Evolutionary conservation across 2,888 invertebrate genomes (phyloP).

Genomic region (Tineola bisselliella): DNA sequence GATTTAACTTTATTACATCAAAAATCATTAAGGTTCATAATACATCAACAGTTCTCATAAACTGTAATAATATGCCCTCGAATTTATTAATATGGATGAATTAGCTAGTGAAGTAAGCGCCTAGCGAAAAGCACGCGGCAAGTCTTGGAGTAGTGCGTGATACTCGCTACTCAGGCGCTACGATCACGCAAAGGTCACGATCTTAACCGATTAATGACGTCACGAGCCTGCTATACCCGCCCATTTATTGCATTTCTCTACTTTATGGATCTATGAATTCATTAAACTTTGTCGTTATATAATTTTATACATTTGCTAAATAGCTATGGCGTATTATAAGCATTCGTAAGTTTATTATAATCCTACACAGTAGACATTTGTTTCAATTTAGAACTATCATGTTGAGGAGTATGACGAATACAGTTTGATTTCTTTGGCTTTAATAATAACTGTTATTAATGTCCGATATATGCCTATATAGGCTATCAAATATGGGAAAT

Average conservation of each 20-base stretch:
- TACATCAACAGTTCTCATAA: slow-evolving; percentile 4
- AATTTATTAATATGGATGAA: slow-evolving; percentile 4
- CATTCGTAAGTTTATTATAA: no score
- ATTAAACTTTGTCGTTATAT: neutral
- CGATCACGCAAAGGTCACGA: slow-evolving; percentile 54
- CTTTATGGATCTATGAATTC: neutral
- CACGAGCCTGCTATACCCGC: slow-evolving; percentile 17
- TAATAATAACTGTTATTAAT: no score
- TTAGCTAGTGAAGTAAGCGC: slow-evolving; percentile 26
- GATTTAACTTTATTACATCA: neutral
- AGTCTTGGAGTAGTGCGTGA: slow-evolving; percentile 37
- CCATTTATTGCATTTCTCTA: neutral
- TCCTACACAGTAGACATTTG: no score
- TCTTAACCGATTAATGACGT: slow-evolving; percentile 44
- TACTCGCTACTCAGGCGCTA: slow-evolving; percentile 43
- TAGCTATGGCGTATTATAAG: no score
- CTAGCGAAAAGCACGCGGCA: slow-evolving; percentile 41
- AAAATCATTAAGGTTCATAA: neutral
- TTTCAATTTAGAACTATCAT: no score
- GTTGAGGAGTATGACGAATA: no score
- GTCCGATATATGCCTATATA: no score
- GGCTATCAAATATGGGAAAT: no score
- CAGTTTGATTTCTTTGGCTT: no score
- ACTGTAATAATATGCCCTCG: slow-evolving; percentile 1
- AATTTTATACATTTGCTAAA: no score